Base-by-base conservation (phyloP, 2,797 vertebrate species). In the Silurus lanzhouensis region DNA sequence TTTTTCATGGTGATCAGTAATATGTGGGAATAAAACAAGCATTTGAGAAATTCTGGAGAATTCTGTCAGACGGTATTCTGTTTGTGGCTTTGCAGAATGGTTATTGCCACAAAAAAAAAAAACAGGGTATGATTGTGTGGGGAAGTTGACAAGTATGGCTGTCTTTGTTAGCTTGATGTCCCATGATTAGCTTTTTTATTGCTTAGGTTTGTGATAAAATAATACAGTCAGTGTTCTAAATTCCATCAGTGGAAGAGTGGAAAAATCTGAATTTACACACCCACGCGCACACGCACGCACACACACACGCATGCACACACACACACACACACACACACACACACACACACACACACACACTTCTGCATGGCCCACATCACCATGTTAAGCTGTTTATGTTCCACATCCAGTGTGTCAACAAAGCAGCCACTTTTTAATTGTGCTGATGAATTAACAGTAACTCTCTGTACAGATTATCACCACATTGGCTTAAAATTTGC, bases 401-500 rank as follows among this genome's bases (percentile, higher is more conserved):
- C 91, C 92, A 91, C 92, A 93, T 95, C 95, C 94, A 95, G 93
- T 91, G 92, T 95, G 94, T 95, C 94, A 95, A 95, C 95, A 95
- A 93, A 94, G 92, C 93, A 92, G 91, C 91, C 93, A 94, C 93
- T 94, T 95, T 95, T 95, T 95, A 95, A 95, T 95, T 94, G 93
- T 93, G 92, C 93, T 94, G 88, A 92, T 91, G 93, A 93, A 94
- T 94, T 93, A 94, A 91, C 84, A 75, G 72, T 52, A 84, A 68
- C 71, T 85, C 83, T 63, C 86, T 83, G 90, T 91, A 55, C 94
- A 95, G 95, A 95, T 95, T 95, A 95, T 95, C 95, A 93, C 86
- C 17, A 92, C 93, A 95, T 96, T 94, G 94, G 95, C 94, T 95
- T 96, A 95, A 96, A 95, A 95, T 96, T 96, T 95, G 92, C 92